Percentiles rank a stretch among this genome's conserved stretches.
phyloP scores from a whole-genome alignment of 2,888 invertebrate genomes.

The Myopa tessellatipennis region DNA sequence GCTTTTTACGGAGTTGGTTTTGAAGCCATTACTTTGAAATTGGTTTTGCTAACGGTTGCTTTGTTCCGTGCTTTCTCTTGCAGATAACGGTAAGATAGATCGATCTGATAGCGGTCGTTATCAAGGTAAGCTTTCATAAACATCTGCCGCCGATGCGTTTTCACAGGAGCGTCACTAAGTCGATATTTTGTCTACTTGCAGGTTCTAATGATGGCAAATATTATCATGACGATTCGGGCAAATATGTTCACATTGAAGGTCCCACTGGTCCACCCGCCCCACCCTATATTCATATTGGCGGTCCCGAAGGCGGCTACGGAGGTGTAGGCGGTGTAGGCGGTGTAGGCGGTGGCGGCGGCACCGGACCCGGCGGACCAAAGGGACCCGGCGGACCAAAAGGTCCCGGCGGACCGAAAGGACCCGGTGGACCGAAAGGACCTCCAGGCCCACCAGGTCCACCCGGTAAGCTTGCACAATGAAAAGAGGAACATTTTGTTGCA shows the following conservation, averaged over 20 bases:
- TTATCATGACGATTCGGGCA: slow-evolving; percentile 65
- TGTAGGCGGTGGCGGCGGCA: slow-evolving; percentile 44
- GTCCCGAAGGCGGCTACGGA: slow-evolving; percentile 63
- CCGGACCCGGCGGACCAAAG: slow-evolving; percentile 61
- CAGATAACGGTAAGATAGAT: slow-evolving; percentile 60
- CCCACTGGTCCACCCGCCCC: slow-evolving; percentile 66
- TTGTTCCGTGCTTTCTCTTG: slow-evolving; percentile 47
- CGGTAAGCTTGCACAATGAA: slow-evolving; percentile 58
- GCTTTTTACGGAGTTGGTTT: neutral
- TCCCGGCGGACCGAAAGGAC: slow-evolving; percentile 58
- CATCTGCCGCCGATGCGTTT: neutral
- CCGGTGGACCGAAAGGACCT: slow-evolving; percentile 55
- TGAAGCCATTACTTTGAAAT: neutral
- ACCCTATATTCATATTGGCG: slow-evolving; percentile 61
- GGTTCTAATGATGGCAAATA: slow-evolving; percentile 60
- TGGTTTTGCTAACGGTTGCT: slow-evolving; percentile 35
- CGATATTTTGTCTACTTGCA: slow-evolving; percentile 35
- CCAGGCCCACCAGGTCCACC: slow-evolving; percentile 55
- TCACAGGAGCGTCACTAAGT: neutral
- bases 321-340: slow-evolving; percentile 58
- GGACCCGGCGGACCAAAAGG: slow-evolving; percentile 60
- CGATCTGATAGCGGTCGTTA: slow-evolving; percentile 52
- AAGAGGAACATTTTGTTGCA: neutral
- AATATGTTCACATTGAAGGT: slow-evolving; percentile 66
- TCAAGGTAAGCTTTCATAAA: slow-evolving; percentile 53